Evolutionary conservation across 2,888 invertebrate species (phyloP), one percentile per base, ranked within the genome.

Genomic region (Apamea anceps): DNA sequence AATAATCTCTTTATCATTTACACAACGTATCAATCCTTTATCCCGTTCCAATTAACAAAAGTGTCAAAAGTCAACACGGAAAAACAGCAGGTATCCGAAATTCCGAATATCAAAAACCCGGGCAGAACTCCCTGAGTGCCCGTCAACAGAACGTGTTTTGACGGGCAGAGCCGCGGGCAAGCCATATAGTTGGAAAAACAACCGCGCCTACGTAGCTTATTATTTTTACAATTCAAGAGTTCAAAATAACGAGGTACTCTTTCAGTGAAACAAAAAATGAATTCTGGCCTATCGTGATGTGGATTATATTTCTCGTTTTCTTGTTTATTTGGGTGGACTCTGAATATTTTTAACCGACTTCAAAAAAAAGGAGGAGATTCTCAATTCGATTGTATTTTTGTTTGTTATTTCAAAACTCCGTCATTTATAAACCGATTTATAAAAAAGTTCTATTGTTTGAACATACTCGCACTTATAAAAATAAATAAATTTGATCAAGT

Each of bases 191-290:
- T 77, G 62, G 28, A 68, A 80, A 83, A 83, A 88, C 77, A 88
- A 79, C 65, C 63, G 57, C 63, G 42, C 67, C 63, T 42, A n/a
- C n/a, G n/a, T n/a, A 68, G 75, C 81, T 82, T 88, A 85, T 89
- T 89, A 89, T 89, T 89, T 89, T 88, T 82, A 84, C 89, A 89
- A 84, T 81, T 78, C 81, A 87, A 82, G 76, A 74, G 79, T 77
- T 87, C 72, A 67, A 82, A 87, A 82, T 87, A 89, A 88, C 85
- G 85, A 88, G 87, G 79, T 71, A 21, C 70, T 45, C 32, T 66
- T 48, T 54, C 45, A 73, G 37, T 75, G 72, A 85, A 87, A 87
- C 77, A 87, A 88, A 83, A 70, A 80, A 77, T 68, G 72, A 66
- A 75, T 72, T 75, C 67, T 70, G 70, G 62, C 28, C 48, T 65